Evolutionary conservation across 2,113 vertebrate species (phyloP).

Genomic region (Ariopsis seemanni): DNA sequence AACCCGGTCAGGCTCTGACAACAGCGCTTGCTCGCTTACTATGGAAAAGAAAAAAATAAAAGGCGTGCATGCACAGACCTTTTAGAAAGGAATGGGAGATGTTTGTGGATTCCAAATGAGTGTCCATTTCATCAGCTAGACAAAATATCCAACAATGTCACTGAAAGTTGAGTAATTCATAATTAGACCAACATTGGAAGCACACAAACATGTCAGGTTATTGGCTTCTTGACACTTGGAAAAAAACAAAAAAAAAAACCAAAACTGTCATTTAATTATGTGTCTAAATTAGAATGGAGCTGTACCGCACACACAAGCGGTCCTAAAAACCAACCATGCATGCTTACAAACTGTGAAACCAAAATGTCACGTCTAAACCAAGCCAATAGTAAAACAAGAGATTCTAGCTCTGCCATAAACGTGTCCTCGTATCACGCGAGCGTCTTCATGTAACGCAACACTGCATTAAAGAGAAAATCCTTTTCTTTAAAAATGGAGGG

Average conservation of each 20-base stretch:
- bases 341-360: conserved; percentile 17
- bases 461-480: not conserved
- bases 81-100: too few relatives aligned
- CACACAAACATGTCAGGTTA: conserved; percentile 55
- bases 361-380: not conserved
- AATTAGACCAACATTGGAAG: conserved; percentile 56
- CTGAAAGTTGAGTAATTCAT: conserved; percentile 41
- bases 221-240: conserved; percentile 38
- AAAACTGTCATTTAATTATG: not conserved
- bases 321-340: not conserved
- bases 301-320: not conserved
- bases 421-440: not conserved
- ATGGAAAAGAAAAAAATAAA: not conserved
- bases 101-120: not conserved
- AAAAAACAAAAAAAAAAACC: conserved; percentile 12
- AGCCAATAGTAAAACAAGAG: not conserved
- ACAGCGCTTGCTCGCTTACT: not conserved
- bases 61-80: not conserved
- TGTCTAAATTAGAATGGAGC: not conserved
- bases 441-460: conserved; percentile 28
- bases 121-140: not conserved
- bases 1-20: not conserved
- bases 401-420: not conserved
- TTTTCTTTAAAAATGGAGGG: not conserved
- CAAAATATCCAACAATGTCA: not conserved